These are phyloP conservation scores for Sphyrna mokarran DNA, from an alignment of 2,113 vertebrate species.

Conservation along the genomic window DNA sequence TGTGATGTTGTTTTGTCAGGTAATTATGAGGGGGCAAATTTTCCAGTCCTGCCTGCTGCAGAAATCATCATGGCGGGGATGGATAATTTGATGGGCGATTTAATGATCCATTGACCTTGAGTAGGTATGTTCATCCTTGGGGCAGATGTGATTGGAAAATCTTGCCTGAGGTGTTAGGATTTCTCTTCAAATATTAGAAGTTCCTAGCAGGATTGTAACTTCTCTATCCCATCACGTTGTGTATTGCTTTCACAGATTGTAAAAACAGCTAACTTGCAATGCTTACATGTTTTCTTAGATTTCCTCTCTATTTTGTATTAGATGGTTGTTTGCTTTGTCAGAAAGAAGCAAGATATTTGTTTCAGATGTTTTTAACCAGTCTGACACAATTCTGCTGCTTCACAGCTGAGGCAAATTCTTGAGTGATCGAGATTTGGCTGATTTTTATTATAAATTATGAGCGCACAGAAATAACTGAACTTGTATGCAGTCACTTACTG, in stretches of 20 bases:
- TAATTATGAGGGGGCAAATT: too few relatives aligned
- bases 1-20: too few relatives aligned
- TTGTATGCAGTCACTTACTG: background rate
- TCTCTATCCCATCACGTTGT: background rate
- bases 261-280: background rate
- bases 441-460: background rate
- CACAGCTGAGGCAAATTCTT: background rate
- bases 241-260: background rate
- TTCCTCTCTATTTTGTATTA: background rate
- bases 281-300: background rate
- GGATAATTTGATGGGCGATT: too few relatives aligned
- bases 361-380: background rate
- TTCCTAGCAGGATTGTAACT: background rate
- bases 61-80: too few relatives aligned
- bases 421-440: background rate
- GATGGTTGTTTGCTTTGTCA: background rate
- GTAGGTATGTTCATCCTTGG: too few relatives aligned
- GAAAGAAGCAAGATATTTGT: background rate
- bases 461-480: conserved; percentile 3
- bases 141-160: too few relatives aligned
- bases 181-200: too few relatives aligned
- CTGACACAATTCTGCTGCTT: background rate
- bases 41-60: too few relatives aligned
- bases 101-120: too few relatives aligned
- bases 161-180: too few relatives aligned